Conservation (phyloP, 1,140 invertebrate species). For the Cherax quadricarinatus region DNA sequence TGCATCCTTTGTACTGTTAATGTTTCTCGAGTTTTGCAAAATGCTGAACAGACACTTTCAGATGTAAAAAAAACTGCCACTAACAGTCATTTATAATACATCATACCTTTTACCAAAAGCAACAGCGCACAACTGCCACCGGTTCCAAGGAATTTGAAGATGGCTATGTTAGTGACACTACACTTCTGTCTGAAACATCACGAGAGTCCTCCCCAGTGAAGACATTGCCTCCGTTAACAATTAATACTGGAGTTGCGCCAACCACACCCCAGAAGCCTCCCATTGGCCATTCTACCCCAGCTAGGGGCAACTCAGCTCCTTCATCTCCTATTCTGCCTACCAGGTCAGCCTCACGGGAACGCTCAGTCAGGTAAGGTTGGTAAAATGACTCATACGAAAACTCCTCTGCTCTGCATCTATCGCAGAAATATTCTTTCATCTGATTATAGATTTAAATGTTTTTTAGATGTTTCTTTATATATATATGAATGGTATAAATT, state of each 20-base stretch:
- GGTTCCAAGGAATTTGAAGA: constrained; percentile 76
- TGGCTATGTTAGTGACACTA: constrained; percentile 87
- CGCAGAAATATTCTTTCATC: neutral
- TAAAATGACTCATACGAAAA: constrained; percentile 62
- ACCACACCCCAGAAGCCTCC: constrained; percentile 74
- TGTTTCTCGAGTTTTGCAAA: too few relatives aligned
- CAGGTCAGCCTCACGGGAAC: constrained; percentile 74
- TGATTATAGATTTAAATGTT: neutral
- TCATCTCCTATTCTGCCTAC: constrained; percentile 80
- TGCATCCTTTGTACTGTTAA: too few relatives aligned
- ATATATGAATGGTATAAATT: too few relatives aligned
- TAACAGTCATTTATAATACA: too few relatives aligned
- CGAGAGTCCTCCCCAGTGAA: constrained; percentile 75
- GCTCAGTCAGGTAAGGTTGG: constrained; percentile 55
- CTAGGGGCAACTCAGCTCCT: constrained; percentile 77
- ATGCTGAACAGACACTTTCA: too few relatives aligned
- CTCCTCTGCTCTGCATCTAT: neutral
- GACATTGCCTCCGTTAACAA: constrained; percentile 81
- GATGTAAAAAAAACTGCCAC: too few relatives aligned
- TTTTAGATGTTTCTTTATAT: neutral
- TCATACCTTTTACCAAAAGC: constrained; percentile 2
- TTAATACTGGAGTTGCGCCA: constrained; percentile 79
- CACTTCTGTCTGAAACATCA: constrained; percentile 80
- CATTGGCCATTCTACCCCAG: constrained; percentile 73
- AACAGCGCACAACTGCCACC: constrained; percentile 51